Conservation (phyloP, 2,888 invertebrate species). For the Itoplectis maculator region DNA sequence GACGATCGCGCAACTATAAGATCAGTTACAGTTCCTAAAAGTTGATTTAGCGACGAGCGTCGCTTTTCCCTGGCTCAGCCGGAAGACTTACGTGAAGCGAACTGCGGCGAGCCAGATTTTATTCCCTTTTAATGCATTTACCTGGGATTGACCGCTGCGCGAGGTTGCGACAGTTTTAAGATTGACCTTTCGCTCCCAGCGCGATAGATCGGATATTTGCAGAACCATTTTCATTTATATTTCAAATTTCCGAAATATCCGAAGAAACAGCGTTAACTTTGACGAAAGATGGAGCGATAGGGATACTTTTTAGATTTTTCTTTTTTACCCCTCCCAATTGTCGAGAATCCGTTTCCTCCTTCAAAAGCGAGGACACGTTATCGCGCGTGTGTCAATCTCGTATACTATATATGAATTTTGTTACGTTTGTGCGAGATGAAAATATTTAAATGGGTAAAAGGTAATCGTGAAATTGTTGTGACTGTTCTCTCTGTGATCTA, state of each 20-base stretch:
- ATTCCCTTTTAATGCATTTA: slow-evolving; percentile 52
- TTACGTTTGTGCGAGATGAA: slow-evolving; percentile 66
- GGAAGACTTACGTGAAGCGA: not conserved
- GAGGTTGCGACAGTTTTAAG: not conserved
- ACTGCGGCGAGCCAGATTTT: not conserved
- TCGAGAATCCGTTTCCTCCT: slow-evolving; percentile 8
- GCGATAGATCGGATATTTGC: not conserved
- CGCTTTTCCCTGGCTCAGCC: not conserved
- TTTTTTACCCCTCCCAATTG: not conserved
- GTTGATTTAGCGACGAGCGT: slow-evolving; percentile 20
- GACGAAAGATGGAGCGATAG: not conserved
- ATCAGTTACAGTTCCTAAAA: slow-evolving; percentile 70
- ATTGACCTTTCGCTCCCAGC: not conserved
- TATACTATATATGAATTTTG: slow-evolving; percentile 59
- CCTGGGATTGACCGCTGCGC: not conserved
- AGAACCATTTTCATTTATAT: not conserved
- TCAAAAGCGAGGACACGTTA: slow-evolving; percentile 14
- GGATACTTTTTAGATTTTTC: not conserved
- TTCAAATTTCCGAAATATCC: not conserved
- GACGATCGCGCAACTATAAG: slow-evolving; percentile 16
- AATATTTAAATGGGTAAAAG: slow-evolving; percentile 59
- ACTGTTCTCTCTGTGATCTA: slow-evolving; percentile 71
- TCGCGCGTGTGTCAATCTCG: slow-evolving; percentile 25
- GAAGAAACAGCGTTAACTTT: no score
- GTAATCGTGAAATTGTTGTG: slow-evolving; percentile 61